phyloP scores from a whole-genome alignment of 2,888 invertebrate genomes.

The Phlogophora meticulosa region DNA sequence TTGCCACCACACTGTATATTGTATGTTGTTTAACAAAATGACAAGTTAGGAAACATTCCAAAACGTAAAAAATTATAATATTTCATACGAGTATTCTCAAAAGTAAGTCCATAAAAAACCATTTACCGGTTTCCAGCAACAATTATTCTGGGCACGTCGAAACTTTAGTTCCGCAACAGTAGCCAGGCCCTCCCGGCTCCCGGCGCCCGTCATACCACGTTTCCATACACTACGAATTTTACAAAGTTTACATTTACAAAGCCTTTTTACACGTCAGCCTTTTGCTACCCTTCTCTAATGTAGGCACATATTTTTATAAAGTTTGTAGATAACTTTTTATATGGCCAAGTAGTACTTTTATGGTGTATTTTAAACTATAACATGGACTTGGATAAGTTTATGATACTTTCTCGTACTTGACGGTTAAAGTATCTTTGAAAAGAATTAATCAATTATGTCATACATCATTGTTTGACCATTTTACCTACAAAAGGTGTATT shows the following conservation, averaged over 20 bases:
- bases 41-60: too few relatives aligned
- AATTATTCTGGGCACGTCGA: slow-evolving; percentile 39
- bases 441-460: too few relatives aligned
- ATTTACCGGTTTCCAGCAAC: slow-evolving; percentile 23
- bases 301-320: slow-evolving; percentile 51
- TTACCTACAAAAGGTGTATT: background rate
- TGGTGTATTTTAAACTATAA: slow-evolving; percentile 3
- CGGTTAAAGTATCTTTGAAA: background rate
- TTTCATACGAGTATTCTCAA: background rate
- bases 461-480: too few relatives aligned
- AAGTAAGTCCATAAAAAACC: slow-evolving; percentile 43
- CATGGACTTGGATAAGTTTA: slow-evolving; percentile 3
- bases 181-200: too few relatives aligned
- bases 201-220: slow-evolving; percentile 6
- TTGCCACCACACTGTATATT: too few relatives aligned
- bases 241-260: slow-evolving; percentile 45
- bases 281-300: slow-evolving; percentile 24
- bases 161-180: slow-evolving; percentile 42
- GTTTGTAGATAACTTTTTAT: slow-evolving; percentile 46
- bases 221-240: slow-evolving; percentile 28
- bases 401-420: slow-evolving; percentile 9
- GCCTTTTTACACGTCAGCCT: slow-evolving; percentile 50
- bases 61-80: background rate
- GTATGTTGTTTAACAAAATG: too few relatives aligned
- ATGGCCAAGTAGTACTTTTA: slow-evolving; percentile 23